Evolutionary conservation across 1,140 invertebrate species (phyloP), one percentile per base, ranked within the genome.

Genomic region (Eulimnadia texana): DNA sequence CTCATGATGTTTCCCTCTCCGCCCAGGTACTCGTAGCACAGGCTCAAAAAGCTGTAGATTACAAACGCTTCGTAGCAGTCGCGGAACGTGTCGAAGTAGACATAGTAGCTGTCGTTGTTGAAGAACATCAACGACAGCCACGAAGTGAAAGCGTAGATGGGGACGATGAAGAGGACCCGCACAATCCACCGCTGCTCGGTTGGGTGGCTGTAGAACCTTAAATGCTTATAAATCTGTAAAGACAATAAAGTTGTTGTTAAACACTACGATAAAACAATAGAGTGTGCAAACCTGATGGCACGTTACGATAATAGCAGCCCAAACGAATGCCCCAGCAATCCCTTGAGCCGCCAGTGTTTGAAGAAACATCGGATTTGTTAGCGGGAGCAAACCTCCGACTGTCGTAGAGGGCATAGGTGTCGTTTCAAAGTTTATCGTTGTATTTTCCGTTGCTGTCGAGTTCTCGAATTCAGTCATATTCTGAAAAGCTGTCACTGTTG

Each of bases 61-160:
- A 99, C 96, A 84, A 99, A 98, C 62, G 96, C 96, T 86, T 99
- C 97, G 77, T 99, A 99, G 76, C 95, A 99, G 77, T 99, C 96
- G 68, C 97, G 80, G 64, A 99, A 85, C 55, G 94, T 96, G 76
- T 99, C 97, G 77, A 99, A 99, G 74, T 99, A 99, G 60, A 99
- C 88, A 73, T 98, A 98, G 70, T 95, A 97, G 68, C 90, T 93
- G 72, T 98, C 91, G 67, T 90, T 91, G 73, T 93, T 95, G 78
- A 99, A 99, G 77, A 98, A 97, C 65, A 99, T 76, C 65, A 99
- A 80, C 70, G 91, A 95, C 61, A 99, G 83, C 93, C 96, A 99
- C 13, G 95, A 99, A 74, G 98, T 94, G 66, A 92, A 90, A 9
- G 91, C 92, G 74, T 99, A 99, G 66, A 99, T 98, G 52, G 97